Evolutionary conservation across 1,140 invertebrate genomes (phyloP), one percentile per base, ranked within the genome.

Genomic region (Drosophila lini): DNA sequence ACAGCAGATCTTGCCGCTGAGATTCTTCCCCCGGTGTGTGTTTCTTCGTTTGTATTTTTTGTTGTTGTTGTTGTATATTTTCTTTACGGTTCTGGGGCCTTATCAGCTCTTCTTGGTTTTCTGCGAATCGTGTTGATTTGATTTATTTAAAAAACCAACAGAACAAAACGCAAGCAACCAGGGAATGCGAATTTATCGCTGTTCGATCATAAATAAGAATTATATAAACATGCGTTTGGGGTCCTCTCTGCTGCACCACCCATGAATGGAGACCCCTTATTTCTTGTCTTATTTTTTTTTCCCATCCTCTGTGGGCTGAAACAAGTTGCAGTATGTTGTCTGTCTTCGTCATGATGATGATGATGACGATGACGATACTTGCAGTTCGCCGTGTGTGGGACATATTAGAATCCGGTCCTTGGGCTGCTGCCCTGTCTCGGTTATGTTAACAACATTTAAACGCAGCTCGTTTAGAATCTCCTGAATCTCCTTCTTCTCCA

Each of bases 81-180:
- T 38, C 41, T 34, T 44, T 40, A 25, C 19, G 19, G 44, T 64
- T 59, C 48, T 44, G 32, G 10, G n/a, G 9, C 31, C 73, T 84
- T 86, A 85, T 85, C 81, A 74, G 73, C 41, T 44, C 28, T 40
- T 10, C 5, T 3, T 38, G 73, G 78, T 89, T 88, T 88, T 90
- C 84, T 89, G 62, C 85, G 84, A 89, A 90, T 90, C 80, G 89
- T 91, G 84, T 89, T 91, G 88, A 91, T 90, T 91, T 91, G 88
- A 91, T 91, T 91, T 91, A 91, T 88, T 88, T 81, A 70, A 88
- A 71, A 61, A 67, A 70, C 44, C 53, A 67, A 67, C 36, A 45
- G 55, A 42, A 77, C 55, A 55, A 50, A 69, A 61, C 56, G 55
- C 38, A 47, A 28, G 41, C 25, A 64, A 22, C 34, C 34, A 34